Evolutionary conservation across 2,888 invertebrate species (phyloP).

Genomic region (Lasioglossum morio): DNA sequence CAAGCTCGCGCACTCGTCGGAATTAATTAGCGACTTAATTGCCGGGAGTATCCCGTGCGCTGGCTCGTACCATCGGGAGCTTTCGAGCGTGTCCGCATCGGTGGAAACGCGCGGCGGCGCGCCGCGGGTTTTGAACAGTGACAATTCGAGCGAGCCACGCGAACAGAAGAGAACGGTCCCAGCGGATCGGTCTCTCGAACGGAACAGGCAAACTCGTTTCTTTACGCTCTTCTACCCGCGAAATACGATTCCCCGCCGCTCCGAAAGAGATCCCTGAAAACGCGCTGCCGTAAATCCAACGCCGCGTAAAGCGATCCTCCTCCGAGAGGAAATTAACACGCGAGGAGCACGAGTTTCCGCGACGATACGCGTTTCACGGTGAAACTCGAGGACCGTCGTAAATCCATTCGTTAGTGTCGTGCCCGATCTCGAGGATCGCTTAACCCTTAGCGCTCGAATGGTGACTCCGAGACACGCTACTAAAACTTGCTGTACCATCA

Average conservation of each 20-base stretch:
- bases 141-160: slow-evolving; percentile 24
- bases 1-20: slow-evolving; percentile 30
- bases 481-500: too few species aligned
- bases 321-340: background rate
- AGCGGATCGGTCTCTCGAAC: slow-evolving; percentile 24
- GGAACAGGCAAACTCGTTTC: slow-evolving; percentile 45
- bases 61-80: slow-evolving; percentile 20
- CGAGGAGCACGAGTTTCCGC: background rate
- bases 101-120: slow-evolving; percentile 34
- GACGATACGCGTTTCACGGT: background rate
- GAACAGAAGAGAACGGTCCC: background rate
- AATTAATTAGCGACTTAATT: slow-evolving; percentile 53
- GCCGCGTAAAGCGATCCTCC: slow-evolving; percentile 30
- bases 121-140: slow-evolving; percentile 18
- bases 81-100: slow-evolving; percentile 33
- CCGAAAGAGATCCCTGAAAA: background rate
- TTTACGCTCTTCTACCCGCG: slow-evolving; percentile 55
- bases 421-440: background rate
- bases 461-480: too few species aligned
- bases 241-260: slow-evolving; percentile 44
- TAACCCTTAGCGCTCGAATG: too few species aligned
- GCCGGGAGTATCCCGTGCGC: slow-evolving; percentile 21
- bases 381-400: background rate
- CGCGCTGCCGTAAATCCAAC: slow-evolving; percentile 4
- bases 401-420: background rate